phyloP scores from a whole-genome alignment of 2,113 vertebrate species.

The Lophura nycthemera region DNA sequence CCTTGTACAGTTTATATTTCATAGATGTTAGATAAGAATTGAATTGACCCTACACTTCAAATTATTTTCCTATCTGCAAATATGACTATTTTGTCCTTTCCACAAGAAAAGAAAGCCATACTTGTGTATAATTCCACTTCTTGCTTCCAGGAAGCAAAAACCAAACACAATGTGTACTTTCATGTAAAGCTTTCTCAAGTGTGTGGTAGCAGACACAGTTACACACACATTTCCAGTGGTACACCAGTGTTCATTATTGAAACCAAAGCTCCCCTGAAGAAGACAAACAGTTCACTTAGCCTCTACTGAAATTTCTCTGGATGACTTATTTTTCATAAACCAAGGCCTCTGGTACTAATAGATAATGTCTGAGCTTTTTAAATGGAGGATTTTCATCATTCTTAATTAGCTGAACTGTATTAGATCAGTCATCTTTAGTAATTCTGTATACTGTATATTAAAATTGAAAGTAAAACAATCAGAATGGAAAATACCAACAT shows the following conservation, averaged over 20 bases:
- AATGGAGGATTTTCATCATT: not conserved
- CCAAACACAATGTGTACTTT: not conserved
- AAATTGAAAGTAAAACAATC: not conserved
- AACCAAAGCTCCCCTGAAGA: not conserved
- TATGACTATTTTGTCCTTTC: not conserved
- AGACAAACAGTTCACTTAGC: conserved; percentile 3
- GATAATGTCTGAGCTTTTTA: not conserved
- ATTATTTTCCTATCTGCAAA: not conserved
- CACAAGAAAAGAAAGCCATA: not conserved
- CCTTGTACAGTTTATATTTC: not conserved
- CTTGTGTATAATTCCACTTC: not conserved
- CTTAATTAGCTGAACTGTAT: conserved; percentile 17
- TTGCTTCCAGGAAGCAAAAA: not conserved
- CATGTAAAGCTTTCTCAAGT: not conserved
- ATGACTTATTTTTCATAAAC: conserved; percentile 1
- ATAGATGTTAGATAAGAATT: not conserved
- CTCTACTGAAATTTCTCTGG: not conserved
- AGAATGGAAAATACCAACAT: not conserved
- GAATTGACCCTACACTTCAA: conserved; percentile 12
- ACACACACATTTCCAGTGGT: not conserved
- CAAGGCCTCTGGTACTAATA: not conserved
- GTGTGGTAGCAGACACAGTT: not conserved
- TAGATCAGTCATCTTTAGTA: not conserved
- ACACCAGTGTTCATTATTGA: not conserved
- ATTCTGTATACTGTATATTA: not conserved